Evolutionary conservation across 2,888 invertebrate species (phyloP).

Genomic region (Branchipolynoe longqiensis): DNA sequence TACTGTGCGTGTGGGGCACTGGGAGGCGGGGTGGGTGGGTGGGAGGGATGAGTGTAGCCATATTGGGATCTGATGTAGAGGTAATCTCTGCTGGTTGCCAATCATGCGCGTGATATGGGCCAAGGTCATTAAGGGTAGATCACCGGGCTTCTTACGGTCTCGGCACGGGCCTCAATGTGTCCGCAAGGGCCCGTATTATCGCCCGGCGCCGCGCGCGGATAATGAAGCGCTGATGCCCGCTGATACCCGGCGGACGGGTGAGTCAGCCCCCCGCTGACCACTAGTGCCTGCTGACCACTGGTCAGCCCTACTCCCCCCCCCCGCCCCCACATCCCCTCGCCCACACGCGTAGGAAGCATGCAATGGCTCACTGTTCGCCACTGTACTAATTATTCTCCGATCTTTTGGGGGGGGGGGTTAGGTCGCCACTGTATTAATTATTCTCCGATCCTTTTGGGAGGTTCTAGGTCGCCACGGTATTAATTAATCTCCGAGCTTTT

Average conservation of each 20-base stretch:
- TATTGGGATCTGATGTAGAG: conserved; percentile 37
- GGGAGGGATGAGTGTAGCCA: not conserved
- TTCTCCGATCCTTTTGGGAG: no score
- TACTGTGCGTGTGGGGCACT: no score
- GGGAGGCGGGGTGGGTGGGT: not conserved
- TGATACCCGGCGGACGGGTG: conserved; percentile 17
- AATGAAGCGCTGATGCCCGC: conserved; percentile 53
- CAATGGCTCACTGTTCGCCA: not conserved
- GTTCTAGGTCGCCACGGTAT: no score
- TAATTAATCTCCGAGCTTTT: no score
- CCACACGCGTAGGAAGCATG: conserved; percentile 24
- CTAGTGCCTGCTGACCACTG: conserved; percentile 45
- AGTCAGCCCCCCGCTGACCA: conserved; percentile 20
- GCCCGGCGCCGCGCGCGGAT: conserved; percentile 30
- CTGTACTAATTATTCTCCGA: no score
- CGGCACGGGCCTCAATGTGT: conserved; percentile 36
- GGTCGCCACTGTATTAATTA: no score
- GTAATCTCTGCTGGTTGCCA: conserved; percentile 46
- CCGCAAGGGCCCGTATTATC: conserved; percentile 53
- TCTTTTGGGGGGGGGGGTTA: no score
- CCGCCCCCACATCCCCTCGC: not conserved
- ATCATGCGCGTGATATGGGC: conserved; percentile 43
- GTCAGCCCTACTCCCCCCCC: no score
- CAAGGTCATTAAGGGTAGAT: conserved; percentile 47
- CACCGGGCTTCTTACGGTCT: conserved; percentile 45